Evolutionary conservation across 1,140 invertebrate species (phyloP), one percentile per base, ranked within the genome.

Genomic region (Drosophila carrolli): DNA sequence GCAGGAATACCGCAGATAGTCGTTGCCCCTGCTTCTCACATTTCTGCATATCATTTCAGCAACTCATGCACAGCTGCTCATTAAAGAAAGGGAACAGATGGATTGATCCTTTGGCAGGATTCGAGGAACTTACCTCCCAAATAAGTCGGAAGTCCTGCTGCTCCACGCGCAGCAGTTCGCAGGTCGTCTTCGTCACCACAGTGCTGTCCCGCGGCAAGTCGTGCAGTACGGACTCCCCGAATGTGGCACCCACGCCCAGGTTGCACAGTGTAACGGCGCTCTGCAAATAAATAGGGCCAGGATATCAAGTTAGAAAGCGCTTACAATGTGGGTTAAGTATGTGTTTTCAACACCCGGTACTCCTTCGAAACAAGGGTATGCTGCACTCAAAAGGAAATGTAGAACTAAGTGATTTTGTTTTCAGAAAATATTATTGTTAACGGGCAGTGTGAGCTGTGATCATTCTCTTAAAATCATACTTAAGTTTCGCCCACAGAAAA

Each of bases 71-170:
- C 58, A 53, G 38, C 19, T 47, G 62, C 57, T 65, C 23, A 27
- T 67, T 48, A 51, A 41, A 13, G 9, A 8, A 19, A 19, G 19
- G 19, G 19, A 43, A n/a, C 41, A 61, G 23, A 11, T 38, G 55
- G 32, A 66, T 63, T 35, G 16, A 27, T 44, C 13, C 35, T 29
- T 46, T 32, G 40, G 9, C 37, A 46, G 47, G 50, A 43, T 63
- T 4, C n/a, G 27, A 41, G 41, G 27, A 13, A 82, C 93, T 93
- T 94, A 97, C 96, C 94, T 96, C 95, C 95, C 95, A 96, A 57
- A 97, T 94, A 47, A 95, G 93, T 83, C 95, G 95, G 91, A 97
- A 96, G 92, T 96, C 96, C 75, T 95, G 94, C 80, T 96, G 95
- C 91, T 96, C 95, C 19, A 97, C 95, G 29, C 96, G 92, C 14